Conservation (phyloP, 1,140 invertebrate species). For the Cheumatopsyche charites region DNA sequence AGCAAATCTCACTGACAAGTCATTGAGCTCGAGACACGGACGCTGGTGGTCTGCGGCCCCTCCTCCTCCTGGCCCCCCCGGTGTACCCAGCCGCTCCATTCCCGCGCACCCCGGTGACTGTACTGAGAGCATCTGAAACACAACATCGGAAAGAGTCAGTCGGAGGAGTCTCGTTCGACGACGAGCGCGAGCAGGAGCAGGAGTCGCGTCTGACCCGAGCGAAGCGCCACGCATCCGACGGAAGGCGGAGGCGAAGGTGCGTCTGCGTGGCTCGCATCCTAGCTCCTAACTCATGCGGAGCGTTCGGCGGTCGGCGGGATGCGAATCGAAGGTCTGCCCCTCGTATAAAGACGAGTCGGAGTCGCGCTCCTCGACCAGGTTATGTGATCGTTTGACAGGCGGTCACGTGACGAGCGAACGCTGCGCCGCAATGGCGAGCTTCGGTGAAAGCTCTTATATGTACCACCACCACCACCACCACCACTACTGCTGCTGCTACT, state of each 20-base stretch:
- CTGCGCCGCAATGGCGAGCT: neutral
- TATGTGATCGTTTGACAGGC: slow-evolving; percentile 32
- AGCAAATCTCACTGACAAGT: slow-evolving; percentile 42
- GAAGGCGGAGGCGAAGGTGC: too few relatives aligned
- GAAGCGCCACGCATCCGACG: too few relatives aligned
- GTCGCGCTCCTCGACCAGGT: slow-evolving; percentile 24
- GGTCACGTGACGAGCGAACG: neutral
- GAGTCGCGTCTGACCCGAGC: neutral
- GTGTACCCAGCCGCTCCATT: slow-evolving; percentile 71
- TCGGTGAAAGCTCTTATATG: slow-evolving; percentile 8
- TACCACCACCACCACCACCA: neutral
- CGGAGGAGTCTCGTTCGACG: neutral
- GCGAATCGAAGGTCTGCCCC: too few relatives aligned
- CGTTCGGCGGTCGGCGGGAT: too few relatives aligned
- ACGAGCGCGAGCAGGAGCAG: neutral
- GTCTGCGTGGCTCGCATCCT: too few relatives aligned
- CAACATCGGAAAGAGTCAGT: neutral
- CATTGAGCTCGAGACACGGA: slow-evolving; percentile 38
- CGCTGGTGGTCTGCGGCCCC: slow-evolving; percentile 46
- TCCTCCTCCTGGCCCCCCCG: slow-evolving; percentile 62
- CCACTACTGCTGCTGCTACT: too few relatives aligned
- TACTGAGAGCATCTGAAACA: slow-evolving; percentile 70
- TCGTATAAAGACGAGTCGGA: too few relatives aligned
- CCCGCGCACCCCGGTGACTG: slow-evolving; percentile 70
- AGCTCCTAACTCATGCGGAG: too few relatives aligned